These are phyloP conservation scores for Intellagama lesueurii DNA, from an alignment of 2,797 vertebrate genomes.

Conservation along the genomic window DNA sequence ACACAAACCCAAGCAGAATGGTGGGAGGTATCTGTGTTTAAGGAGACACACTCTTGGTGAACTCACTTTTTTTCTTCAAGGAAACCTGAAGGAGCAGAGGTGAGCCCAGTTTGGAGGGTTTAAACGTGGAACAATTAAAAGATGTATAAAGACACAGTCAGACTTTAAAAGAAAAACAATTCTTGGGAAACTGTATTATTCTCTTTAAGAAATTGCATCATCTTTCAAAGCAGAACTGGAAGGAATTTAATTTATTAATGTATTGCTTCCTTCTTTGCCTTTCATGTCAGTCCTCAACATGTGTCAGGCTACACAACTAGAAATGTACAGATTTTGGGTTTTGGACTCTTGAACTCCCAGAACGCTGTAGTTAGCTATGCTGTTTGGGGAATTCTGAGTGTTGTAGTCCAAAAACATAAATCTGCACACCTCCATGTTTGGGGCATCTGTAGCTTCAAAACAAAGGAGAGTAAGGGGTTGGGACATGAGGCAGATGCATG, in stretches of 20 bases:
- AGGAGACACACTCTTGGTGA: not conserved
- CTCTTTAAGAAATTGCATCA: constrained; percentile 1
- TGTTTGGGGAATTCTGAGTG: not conserved
- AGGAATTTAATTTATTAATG: constrained; percentile 8
- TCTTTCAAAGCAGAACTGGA: not conserved
- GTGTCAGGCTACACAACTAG: no score
- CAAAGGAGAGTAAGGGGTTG: not conserved
- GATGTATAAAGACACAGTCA: not conserved
- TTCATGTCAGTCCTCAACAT: not conserved
- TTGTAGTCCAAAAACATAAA: no score
- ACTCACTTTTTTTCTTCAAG: not conserved
- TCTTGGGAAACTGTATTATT: not conserved
- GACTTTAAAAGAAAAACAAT: no score
- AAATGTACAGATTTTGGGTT: no score
- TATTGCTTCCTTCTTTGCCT: not conserved
- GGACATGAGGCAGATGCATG: not conserved
- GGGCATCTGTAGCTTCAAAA: not conserved
- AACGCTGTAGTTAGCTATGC: no score
- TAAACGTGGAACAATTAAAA: not conserved
- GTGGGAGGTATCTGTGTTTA: not conserved
- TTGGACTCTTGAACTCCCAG: no score
- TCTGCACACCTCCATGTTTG: no score
- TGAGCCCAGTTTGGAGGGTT: not conserved
- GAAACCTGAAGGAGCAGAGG: constrained; percentile 5
- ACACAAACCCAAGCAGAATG: not conserved